Conservation (phyloP, 2,797 vertebrate genomes). For the Sternotherus odoratus region DNA sequence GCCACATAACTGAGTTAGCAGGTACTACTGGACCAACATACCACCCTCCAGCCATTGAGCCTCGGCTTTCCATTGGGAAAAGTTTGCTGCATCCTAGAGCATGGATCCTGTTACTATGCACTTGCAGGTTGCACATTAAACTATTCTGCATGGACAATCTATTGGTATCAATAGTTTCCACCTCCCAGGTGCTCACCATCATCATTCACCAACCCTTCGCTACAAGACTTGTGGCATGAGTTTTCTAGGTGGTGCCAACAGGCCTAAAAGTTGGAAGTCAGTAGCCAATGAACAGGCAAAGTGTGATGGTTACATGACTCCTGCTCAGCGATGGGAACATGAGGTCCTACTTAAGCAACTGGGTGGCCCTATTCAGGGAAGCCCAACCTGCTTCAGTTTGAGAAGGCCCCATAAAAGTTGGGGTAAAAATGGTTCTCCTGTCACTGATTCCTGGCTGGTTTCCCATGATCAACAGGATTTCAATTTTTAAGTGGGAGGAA, state of each 20-base stretch:
- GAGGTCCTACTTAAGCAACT: neutral
- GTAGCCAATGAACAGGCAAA: neutral
- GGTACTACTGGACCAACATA: neutral
- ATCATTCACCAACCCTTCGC: too few species aligned
- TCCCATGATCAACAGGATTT: neutral
- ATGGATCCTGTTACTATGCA: too few species aligned
- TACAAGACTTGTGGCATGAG: too few species aligned
- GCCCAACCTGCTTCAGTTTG: too few species aligned
- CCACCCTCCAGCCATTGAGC: neutral
- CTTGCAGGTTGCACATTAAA: too few species aligned
- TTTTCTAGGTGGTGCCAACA: too few species aligned
- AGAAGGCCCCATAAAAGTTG: neutral
- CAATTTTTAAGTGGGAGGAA: neutral
- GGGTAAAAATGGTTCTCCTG: neutral
- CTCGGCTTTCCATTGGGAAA: neutral
- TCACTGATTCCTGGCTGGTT: neutral
- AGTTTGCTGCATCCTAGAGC: too few species aligned
- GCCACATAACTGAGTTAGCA: neutral
- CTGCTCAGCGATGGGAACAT: neutral
- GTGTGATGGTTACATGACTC: neutral
- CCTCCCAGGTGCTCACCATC: too few species aligned
- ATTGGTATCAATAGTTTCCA: too few species aligned
- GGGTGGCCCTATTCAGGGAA: neutral
- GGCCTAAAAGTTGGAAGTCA: too few species aligned
- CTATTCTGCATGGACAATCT: too few species aligned